A percentile compares a stretch with the other conserved stretches of the same genome.
phyloP scores from a whole-genome alignment of 2,797 vertebrate species.

The Platyrinchus mystaceus region DNA sequence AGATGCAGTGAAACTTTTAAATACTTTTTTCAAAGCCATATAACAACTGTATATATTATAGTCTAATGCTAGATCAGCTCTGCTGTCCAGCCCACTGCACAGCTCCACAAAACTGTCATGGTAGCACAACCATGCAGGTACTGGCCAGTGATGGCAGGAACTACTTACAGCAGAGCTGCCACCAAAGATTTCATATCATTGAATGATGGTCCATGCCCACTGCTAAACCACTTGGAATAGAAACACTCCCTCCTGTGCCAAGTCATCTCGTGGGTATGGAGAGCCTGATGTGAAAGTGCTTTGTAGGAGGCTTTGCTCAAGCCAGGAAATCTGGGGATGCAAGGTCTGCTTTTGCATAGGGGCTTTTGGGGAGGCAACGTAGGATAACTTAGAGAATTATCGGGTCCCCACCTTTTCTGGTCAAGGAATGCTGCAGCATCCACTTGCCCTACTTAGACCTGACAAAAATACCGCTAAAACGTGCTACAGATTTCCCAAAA shows the following conservation, averaged over 20 bases:
- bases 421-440: neutral
- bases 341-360: neutral
- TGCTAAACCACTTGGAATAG: slow-evolving; percentile 41
- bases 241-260: neutral
- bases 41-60: neutral
- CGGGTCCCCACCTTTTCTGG: neutral
- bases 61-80: neutral
- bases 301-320: neutral
- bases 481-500: neutral
- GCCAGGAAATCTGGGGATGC: neutral
- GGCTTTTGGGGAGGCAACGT: neutral
- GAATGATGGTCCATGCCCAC: neutral
- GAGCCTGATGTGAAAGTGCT: neutral
- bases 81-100: neutral
- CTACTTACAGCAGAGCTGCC: neutral
- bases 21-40: neutral
- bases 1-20: neutral
- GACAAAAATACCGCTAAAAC: neutral
- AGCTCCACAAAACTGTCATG: neutral
- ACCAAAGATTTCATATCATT: neutral
- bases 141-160: neutral
- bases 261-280: neutral
- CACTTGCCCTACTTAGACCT: neutral
- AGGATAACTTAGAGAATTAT: neutral
- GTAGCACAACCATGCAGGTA: neutral